Evolutionary conservation across 2,888 invertebrate genomes (phyloP), one percentile per base, ranked within the genome.

Genomic region (Drosophila subsilvestris): DNA sequence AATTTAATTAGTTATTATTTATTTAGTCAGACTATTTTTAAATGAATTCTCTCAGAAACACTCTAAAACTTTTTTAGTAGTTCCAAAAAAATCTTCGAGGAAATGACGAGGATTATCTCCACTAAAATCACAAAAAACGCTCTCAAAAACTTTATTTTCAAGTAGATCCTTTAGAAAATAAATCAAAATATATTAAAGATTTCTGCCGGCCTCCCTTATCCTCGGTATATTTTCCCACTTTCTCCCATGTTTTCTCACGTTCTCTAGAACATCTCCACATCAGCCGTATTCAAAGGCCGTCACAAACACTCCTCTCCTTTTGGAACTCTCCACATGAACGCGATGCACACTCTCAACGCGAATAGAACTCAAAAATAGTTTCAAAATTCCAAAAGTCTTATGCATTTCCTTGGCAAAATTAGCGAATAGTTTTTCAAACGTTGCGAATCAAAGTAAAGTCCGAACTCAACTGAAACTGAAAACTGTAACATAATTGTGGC

Each of bases 251-350:
- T 18, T 32, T n/a, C 44, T 7, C 12, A 47, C 4, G 20, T 37
- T 25, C 7, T n/a, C 9, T 17, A 47, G 1, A 22, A 48, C 37
- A 12, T 37, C 2, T 20, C 8, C 29, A 18, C 44, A 53, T 84
- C 84, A 84, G 77, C 84, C 84, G 48, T 76, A 74, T 74, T 86
- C 84, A 44, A 71, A 84, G 25, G 51, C 65, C 9, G 66, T 62
- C 58, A 61, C 62, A 12, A 17, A 29, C 1, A 44, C 47, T 37
- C 25, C 47, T 55, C 54, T 51, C 18, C 63, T 47, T 27, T 54
- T 25, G 29, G 53, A 48, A 56, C 43, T 6, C 37, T 55, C 18
- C 17, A 17, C 50, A 48, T 59, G 50, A n/a, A 22, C 58, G 14
- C 29, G 37, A 53, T 59, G 72, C 65, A 50, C 50, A 69, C 78